Evolutionary conservation across 2,113 vertebrate species (phyloP), one percentile per base, ranked within the genome.

Genomic region (Chitala chitala): DNA sequence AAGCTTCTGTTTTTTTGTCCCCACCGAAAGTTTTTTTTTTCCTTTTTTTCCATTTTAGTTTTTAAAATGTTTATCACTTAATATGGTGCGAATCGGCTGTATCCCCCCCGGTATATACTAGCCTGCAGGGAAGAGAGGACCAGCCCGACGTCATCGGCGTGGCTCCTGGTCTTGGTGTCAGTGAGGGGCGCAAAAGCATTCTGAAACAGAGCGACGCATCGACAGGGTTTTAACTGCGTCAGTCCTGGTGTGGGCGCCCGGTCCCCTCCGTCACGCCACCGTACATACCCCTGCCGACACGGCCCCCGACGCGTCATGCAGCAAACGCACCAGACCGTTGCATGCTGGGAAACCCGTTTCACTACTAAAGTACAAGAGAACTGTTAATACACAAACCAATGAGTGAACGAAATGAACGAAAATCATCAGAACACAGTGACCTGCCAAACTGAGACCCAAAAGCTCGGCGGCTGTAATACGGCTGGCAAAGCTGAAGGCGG

Each of bases 91-190:
- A 98, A 98, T 91, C 95, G 94, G 89, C 94, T 96, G 94, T 98
- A 98, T 92, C 95, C 95, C 91, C 96, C 96, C 90, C 96, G 92
- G 90, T 96, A 98, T 95, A 98, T 97, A 94, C 96, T 98, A 92
- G 95, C 95, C 94, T 98, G 96, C 87, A 98, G 95, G 89, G 95
- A 98, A 92, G 96, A 98, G 92, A 98, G 93, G 91, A 98, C 95
- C 89, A 98, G 94, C 90, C 95, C 96, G 83, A 98, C 94, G 86
- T 98, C 96, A 78, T 98, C 96, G 77, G 93, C 94, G 85, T 96
- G 96, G 92, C 95, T 98, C 91, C 94, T 94, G 91, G 93, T 94
- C 94, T 97, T 98, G 94, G 93, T 94, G 91, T 98, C 96, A 91
- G 94, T 96, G 93, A 98, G 91, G 78, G 95, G 95, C 88, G 94